These are phyloP conservation scores for Athripsodes cinereus DNA, from an alignment of 2,888 invertebrate species.

Conservation along the genomic window DNA sequence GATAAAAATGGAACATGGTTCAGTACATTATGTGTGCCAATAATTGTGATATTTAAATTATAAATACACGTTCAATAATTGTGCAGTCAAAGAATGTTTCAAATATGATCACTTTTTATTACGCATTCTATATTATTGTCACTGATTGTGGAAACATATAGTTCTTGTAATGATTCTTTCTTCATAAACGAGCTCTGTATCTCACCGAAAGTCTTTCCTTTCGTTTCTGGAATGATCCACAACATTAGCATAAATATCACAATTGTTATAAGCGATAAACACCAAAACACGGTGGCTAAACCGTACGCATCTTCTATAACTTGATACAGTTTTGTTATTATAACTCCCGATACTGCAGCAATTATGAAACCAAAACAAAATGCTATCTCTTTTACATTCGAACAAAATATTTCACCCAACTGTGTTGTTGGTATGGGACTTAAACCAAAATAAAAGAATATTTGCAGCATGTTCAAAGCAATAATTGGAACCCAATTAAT, in stretches of 20 bases:
- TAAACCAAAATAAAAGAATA: constrained; percentile 24
- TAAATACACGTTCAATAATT: too few species aligned
- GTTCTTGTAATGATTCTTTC: background rate
- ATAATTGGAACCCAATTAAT: constrained; percentile 22
- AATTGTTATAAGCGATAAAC: constrained; percentile 41
- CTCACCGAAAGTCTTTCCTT: constrained; percentile 49
- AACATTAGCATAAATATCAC: constrained; percentile 44
- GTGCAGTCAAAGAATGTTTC: too few species aligned
- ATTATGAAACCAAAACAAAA: constrained; percentile 27
- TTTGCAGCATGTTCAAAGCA: constrained; percentile 19
- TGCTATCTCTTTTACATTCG: constrained; percentile 21
- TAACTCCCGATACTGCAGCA: constrained; percentile 43
- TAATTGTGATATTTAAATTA: too few species aligned
- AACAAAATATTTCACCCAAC: constrained; percentile 21
- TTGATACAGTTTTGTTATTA: constrained; percentile 47
- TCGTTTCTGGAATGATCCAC: constrained; percentile 51
- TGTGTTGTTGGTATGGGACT: constrained; percentile 21
- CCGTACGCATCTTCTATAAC: constrained; percentile 42
- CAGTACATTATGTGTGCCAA: too few species aligned
- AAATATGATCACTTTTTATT: too few species aligned
- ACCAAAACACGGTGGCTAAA: constrained; percentile 43
- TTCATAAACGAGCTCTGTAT: constrained; percentile 41
- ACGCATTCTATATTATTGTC: too few species aligned
- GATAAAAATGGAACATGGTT: too few species aligned
- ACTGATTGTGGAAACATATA: background rate